Percentiles rank a stretch among this genome's conserved stretches.
Conservation (phyloP, 1,140 invertebrate species). For the Maniola jurtina region DNA sequence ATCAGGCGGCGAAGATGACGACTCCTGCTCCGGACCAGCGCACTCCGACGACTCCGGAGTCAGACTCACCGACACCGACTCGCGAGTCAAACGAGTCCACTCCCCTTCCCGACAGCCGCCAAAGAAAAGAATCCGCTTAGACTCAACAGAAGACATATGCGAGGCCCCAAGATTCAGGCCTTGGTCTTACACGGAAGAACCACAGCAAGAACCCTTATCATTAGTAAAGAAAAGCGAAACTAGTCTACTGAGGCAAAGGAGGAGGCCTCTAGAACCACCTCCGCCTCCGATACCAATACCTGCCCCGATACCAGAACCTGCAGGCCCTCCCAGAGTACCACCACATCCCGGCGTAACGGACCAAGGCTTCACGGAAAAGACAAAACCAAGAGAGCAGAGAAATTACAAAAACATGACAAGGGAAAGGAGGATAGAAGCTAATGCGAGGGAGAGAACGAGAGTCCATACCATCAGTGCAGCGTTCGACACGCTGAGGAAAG, state of each 20-base stretch:
- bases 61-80: conserved; percentile 82
- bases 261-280: conserved; percentile 52
- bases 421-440: conserved; percentile 94
- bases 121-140: conserved; percentile 83
- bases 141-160: conserved; percentile 63
- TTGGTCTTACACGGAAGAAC: conserved; percentile 74
- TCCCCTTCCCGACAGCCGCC: conserved; percentile 85
- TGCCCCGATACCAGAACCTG: conserved; percentile 42
- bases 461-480: conserved; percentile 97
- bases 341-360: conserved; percentile 75
- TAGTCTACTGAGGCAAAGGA: conserved; percentile 60
- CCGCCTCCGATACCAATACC: conserved; percentile 39
- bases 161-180: conserved; percentile 66
- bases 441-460: conserved; percentile 93
- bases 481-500: conserved; percentile 91
- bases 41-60: conserved; percentile 87
- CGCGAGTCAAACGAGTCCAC: conserved; percentile 85
- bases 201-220: conserved; percentile 55
- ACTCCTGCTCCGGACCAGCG: conserved; percentile 82
- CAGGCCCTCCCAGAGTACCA: conserved; percentile 77
- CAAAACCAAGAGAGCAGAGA: conserved; percentile 83
- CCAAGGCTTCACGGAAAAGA: conserved; percentile 43
- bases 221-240: conserved; percentile 63
- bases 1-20: conserved; percentile 84
- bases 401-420: conserved; percentile 98